Evolutionary conservation across 2,888 invertebrate species (phyloP).

Genomic region (Linnaemya vulpina): DNA sequence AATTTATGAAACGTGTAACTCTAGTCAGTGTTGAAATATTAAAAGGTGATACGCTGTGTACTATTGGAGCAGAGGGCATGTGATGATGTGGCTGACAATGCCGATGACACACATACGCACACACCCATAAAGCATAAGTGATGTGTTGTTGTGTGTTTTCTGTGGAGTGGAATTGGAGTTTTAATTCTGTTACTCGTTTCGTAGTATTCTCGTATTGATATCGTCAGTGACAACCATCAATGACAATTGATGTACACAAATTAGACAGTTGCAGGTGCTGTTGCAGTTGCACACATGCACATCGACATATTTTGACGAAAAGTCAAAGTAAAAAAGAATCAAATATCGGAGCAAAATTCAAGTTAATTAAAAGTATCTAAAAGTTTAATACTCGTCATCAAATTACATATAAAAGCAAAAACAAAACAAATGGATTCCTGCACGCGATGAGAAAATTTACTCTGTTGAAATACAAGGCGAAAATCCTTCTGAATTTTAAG

Average conservation of each 20-base stretch:
- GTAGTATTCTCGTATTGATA: conserved; percentile 40
- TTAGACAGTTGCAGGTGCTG: conserved; percentile 23
- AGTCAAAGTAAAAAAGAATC: not conserved
- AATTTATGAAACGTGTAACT: conserved; percentile 46
- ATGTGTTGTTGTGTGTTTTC: conserved; percentile 25
- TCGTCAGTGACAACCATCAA: conserved; percentile 44
- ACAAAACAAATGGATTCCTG: too few relatives aligned
- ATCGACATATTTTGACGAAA: not conserved
- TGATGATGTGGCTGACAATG: conserved; percentile 39
- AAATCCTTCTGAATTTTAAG: too few relatives aligned
- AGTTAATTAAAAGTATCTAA: too few relatives aligned
- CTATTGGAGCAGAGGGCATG: conserved; percentile 29
- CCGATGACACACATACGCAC: conserved; percentile 2
- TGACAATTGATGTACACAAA: conserved; percentile 53
- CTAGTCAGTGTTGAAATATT: conserved; percentile 37
- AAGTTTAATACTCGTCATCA: too few relatives aligned
- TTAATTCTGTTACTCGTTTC: conserved; percentile 42
- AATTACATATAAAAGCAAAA: too few relatives aligned
- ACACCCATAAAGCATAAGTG: conserved; percentile 2
- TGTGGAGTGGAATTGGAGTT: conserved; percentile 55
- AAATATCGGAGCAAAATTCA: not conserved
- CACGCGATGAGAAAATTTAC: too few relatives aligned
- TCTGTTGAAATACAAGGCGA: too few relatives aligned
- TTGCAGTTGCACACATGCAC: conserved; percentile 6
- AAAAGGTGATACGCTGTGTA: conserved; percentile 34